Evolutionary conservation across 1,140 invertebrate genomes (phyloP).

Genomic region (Chironomus tepperi): DNA sequence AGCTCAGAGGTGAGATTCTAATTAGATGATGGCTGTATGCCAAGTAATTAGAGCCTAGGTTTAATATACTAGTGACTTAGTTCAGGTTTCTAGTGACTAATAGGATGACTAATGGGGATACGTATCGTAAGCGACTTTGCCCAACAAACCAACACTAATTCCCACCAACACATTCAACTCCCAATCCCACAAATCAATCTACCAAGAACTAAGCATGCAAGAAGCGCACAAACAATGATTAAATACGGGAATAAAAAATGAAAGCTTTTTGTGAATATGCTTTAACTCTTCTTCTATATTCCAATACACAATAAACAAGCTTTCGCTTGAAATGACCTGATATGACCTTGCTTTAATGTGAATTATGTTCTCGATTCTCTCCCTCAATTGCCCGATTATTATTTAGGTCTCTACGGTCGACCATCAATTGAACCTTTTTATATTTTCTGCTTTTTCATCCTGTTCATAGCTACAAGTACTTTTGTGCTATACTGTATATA

Average conservation of each 20-base stretch:
- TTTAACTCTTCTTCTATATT: background rate
- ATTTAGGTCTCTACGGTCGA: background rate
- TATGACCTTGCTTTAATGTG: background rate
- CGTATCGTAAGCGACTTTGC: too few relatives aligned
- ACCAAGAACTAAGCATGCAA: background rate
- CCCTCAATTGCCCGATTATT: background rate
- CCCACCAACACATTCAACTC: too few relatives aligned
- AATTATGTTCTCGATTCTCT: background rate
- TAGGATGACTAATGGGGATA: too few relatives aligned
- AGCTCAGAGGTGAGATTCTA: too few relatives aligned
- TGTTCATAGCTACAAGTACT: background rate
- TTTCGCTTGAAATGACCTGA: background rate
- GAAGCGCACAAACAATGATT: background rate
- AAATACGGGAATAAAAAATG: background rate
- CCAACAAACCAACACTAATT: too few relatives aligned
- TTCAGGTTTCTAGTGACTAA: too few relatives aligned
- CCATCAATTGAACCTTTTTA: conserved; percentile 7
- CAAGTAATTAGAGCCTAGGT: too few relatives aligned
- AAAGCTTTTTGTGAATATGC: background rate
- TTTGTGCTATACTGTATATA: background rate
- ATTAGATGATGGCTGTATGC: too few relatives aligned
- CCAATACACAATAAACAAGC: background rate
- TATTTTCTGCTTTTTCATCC: background rate
- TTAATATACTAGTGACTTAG: too few relatives aligned
- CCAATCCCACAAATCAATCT: too few relatives aligned